Evolutionary conservation across 1,140 invertebrate species (phyloP), one percentile per base, ranked within the genome.

Genomic region (Lasaia peninsularis): DNA sequence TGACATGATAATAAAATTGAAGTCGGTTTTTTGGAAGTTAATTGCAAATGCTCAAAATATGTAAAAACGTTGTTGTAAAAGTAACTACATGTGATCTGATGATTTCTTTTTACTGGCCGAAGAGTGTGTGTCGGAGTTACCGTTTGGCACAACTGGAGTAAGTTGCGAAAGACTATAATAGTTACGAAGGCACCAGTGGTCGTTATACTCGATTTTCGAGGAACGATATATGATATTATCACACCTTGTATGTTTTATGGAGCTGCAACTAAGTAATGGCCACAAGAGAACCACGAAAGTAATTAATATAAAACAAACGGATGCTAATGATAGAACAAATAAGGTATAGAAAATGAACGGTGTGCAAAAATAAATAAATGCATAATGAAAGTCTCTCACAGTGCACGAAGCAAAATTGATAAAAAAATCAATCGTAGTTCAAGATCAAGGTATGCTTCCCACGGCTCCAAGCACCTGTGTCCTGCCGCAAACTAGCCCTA

Each of bases 361-460:
- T 18, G 18, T 44, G 40, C 40, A 44, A 44, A 44, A 44, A 44
- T 44, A 44, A 44, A 44, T 21, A 44, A 44, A 44, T 44, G 40
- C 40, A 58, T 58, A 63, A 71, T 61, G 72, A 74, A 74, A 69
- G 69, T 44, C 60, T 66, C 68, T 69, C 64, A 52, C 49, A 59
- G 56, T 62, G 51, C 56, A 53, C 52, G 59, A 53, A 44, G 62
- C 52, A 53, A 61, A 56, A 62, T 60, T 44, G 62, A 67, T 62
- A 66, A 79, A 76, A 75, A 75, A 77, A 72, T 67, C 67, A 78
- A 78, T 78, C 71, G 73, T 73, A 74, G 77, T 80, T 77, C 76
- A 81, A 73, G 77, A 83, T 76, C 75, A 75, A 78, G 79, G 76
- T 69, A 71, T 58, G 60, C 75, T 83, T 81, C 81, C 80, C 81